Evolutionary conservation across 2,797 vertebrate genomes (phyloP).

Genomic region (Ceryle rudis): DNA sequence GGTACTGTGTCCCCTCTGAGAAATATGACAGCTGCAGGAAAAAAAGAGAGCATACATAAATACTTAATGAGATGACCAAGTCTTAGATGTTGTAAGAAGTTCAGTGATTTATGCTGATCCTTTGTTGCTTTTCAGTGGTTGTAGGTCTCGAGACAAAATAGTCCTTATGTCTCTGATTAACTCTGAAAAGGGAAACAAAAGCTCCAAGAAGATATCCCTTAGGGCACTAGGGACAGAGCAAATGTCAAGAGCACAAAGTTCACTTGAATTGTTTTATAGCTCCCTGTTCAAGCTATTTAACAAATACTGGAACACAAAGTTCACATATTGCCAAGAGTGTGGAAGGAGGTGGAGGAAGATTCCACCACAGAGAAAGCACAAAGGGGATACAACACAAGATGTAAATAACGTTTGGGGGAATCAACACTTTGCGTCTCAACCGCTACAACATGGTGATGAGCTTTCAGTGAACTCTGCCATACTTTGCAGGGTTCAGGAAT

Average conservation of each 20-base stretch:
- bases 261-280: conserved; percentile 4
- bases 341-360: background rate
- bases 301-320: background rate
- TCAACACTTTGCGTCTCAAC: background rate
- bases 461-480: background rate
- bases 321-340: background rate
- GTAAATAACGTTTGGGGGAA: background rate
- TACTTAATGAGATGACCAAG: conserved; percentile 57
- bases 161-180: conserved; percentile 35
- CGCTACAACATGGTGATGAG: background rate
- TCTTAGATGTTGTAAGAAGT: background rate
- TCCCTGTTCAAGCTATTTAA: background rate
- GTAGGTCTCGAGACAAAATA: conserved; percentile 17
- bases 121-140: background rate
- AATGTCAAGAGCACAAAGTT: conserved; percentile 25
- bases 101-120: conserved; percentile 30
- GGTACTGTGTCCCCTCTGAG: background rate
- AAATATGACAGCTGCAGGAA: conserved; percentile 24
- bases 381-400: background rate
- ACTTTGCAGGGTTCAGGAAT: background rate
- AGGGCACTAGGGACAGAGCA: background rate
- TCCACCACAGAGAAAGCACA: background rate
- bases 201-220: conserved; percentile 3
- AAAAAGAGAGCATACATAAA: conserved; percentile 22
- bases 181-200: conserved; percentile 37